Percentiles rank a stretch among this genome's conserved stretches.
Evolutionary conservation across 2,797 vertebrate species (phyloP).

Genomic region (Hipposideros larvatus): DNA sequence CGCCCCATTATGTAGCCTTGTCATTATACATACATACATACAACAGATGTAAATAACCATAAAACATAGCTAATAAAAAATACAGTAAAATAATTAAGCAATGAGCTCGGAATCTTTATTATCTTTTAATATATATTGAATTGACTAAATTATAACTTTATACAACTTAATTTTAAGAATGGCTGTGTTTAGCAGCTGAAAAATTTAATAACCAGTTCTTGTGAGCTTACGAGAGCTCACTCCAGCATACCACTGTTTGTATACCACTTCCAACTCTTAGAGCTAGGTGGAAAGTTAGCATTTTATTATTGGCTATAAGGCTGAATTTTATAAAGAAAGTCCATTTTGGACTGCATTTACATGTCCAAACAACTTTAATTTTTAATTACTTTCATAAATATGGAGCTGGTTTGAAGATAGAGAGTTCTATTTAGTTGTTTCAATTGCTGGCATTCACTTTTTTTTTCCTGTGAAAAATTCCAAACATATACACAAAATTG

Average conservation of each 20-base stretch:
- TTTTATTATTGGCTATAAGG: neutral
- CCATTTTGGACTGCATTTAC: neutral
- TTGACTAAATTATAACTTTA: neutral
- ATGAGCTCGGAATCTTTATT: neutral
- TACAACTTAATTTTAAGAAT: neutral
- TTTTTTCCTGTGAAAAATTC: neutral
- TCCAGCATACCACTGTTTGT: neutral
- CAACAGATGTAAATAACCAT: neutral
- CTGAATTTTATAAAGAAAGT: neutral
- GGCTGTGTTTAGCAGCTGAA: neutral
- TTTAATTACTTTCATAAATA: neutral
- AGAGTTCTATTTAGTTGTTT: neutral
- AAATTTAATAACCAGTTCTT: neutral
- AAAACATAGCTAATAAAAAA: neutral
- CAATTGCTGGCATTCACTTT: neutral
- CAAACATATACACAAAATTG: neutral
- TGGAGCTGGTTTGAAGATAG: neutral
- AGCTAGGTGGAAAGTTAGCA: neutral
- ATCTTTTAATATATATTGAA: neutral
- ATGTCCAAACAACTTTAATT: neutral
- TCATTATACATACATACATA: rapidly evolving
- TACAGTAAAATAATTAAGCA: neutral
- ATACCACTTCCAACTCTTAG: neutral
- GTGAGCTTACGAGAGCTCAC: neutral
- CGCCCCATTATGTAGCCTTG: rapidly evolving